Evolutionary conservation across 2,888 invertebrate species (phyloP).

Genomic region (Drosophila kambysellisi): DNA sequence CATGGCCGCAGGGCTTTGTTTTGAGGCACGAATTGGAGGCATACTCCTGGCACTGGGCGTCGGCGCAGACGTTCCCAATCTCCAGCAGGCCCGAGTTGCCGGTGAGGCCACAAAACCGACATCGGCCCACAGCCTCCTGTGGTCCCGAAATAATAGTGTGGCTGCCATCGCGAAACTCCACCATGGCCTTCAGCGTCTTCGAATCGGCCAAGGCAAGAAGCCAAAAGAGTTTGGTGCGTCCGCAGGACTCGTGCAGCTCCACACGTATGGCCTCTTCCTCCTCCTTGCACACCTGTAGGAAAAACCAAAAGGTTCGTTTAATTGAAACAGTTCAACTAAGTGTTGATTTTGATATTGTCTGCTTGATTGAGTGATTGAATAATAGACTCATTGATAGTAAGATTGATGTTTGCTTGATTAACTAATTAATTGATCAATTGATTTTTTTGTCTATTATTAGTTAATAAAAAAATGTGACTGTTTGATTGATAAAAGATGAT

Average conservation of each 20-base stretch:
- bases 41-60: constrained; percentile 95
- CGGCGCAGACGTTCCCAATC: constrained; percentile 96
- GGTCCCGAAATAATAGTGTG: constrained; percentile 85
- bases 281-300: constrained; percentile 90
- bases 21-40: constrained; percentile 91
- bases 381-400: background rate
- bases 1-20: constrained; percentile 94
- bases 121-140: constrained; percentile 89
- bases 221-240: constrained; percentile 98
- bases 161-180: constrained; percentile 94
- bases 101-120: constrained; percentile 95
- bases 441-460: background rate
- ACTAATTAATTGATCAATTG: background rate
- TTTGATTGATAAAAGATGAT: background rate
- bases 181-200: constrained; percentile 94
- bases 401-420: background rate
- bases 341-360: background rate
- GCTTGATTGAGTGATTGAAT: background rate
- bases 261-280: constrained; percentile 98
- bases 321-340: background rate
- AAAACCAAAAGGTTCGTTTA: background rate
- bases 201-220: constrained; percentile 96
- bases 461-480: background rate
- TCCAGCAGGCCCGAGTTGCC: constrained; percentile 93
- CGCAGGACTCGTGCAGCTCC: constrained; percentile 98